phyloP scores from a whole-genome alignment of 2,113 vertebrate species.

The Gnathonemus longibarbis region DNA sequence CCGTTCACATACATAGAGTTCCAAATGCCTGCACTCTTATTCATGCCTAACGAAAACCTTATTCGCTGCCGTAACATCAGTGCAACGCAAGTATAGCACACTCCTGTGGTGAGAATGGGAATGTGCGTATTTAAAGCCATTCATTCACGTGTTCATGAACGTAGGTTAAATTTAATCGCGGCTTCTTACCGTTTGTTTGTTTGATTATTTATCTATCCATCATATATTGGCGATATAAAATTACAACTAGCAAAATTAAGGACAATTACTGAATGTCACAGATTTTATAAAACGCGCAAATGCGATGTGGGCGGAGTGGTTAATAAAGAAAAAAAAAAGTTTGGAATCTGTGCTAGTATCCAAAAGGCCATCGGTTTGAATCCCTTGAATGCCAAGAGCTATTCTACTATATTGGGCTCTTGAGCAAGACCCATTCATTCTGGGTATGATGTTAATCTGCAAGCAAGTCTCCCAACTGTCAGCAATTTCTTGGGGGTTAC shows the following conservation, averaged over 20 bases:
- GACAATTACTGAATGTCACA: not conserved
- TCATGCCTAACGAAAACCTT: not conserved
- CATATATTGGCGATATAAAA: not conserved
- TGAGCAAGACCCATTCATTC: too few species aligned
- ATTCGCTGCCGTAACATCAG: not conserved
- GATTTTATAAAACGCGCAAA: not conserved
- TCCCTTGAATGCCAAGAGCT: too few species aligned
- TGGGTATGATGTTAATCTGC: too few species aligned
- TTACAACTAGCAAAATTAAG: not conserved
- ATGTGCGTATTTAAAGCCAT: slow-evolving; percentile 3
- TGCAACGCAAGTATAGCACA: slow-evolving; percentile 1
- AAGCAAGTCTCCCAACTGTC: too few species aligned
- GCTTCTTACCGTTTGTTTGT: not conserved
- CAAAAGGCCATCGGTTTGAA: too few species aligned
- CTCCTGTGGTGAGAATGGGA: slow-evolving; percentile 19
- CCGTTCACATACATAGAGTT: not conserved
- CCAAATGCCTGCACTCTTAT: not conserved
- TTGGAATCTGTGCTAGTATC: too few species aligned
- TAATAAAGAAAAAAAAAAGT: too few species aligned
- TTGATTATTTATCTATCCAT: not conserved
- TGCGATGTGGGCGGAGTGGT: too few species aligned
- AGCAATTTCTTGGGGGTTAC: too few species aligned
- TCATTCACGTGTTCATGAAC: not conserved
- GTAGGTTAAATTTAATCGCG: not conserved
- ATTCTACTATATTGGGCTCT: too few species aligned